These are phyloP conservation scores for Cyanoderma ruficeps DNA, from an alignment of 2,113 vertebrate genomes.

Conservation along the genomic window DNA sequence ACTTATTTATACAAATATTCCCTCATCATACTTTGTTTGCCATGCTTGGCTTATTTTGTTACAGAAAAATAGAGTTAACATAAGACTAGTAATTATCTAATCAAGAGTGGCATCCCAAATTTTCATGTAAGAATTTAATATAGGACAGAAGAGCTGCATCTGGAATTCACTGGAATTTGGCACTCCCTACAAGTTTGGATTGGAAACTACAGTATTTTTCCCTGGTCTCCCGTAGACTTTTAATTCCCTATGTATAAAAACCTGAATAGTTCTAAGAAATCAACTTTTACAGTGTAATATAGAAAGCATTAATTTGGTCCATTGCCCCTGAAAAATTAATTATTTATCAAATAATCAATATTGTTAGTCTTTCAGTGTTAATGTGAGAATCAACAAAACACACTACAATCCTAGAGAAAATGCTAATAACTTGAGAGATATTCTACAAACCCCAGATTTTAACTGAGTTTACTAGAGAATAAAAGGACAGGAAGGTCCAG, in stretches of 20 bases:
- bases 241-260: background rate
- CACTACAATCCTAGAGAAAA: background rate
- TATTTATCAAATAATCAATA: background rate
- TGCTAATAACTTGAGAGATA: background rate
- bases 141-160: background rate
- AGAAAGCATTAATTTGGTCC: background rate
- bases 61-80: background rate
- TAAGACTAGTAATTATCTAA: background rate
- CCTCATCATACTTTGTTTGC: background rate
- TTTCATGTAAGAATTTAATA: background rate
- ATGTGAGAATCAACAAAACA: background rate
- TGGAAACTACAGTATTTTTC: background rate
- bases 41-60: background rate
- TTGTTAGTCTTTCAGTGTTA: background rate
- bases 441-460: background rate
- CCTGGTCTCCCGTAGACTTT: background rate
- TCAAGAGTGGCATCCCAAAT: background rate
- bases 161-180: background rate
- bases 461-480: background rate
- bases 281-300: background rate
- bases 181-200: background rate
- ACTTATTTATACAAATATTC: background rate
- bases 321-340: background rate
- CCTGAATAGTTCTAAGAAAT: background rate
- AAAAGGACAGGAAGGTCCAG: background rate